phyloP scores from a whole-genome alignment of 2,888 invertebrate genomes.

The Eustalomyia histrio region DNA sequence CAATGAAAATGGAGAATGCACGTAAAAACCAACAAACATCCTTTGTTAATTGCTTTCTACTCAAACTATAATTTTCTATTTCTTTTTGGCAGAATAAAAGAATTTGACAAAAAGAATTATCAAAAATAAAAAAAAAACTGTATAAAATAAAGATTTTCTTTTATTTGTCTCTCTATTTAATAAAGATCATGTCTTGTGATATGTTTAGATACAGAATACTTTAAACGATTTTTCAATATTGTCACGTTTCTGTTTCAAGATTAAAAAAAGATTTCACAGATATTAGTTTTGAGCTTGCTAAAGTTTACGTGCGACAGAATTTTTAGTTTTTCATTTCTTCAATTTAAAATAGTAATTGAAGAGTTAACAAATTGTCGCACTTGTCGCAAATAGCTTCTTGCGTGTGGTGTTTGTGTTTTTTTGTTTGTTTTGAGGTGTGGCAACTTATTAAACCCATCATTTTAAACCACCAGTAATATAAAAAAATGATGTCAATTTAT shows the following conservation, averaged over 20 bases:
- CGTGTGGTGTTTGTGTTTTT: not conserved
- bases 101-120: conserved; percentile 9
- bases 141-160: conserved; percentile 10
- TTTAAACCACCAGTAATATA: conserved; percentile 21
- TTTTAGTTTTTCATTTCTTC: not conserved
- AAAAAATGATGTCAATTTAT: not conserved
- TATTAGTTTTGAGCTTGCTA: conserved; percentile 18
- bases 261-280: conserved; percentile 30
- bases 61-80: not conserved
- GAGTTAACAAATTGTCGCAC: conserved; percentile 46
- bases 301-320: conserved; percentile 26
- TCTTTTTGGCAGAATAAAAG: not conserved
- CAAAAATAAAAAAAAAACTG: not conserved
- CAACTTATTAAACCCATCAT: conserved; percentile 22
- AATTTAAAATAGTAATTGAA: conserved; percentile 34
- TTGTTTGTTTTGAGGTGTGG: conserved; percentile 47
- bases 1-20: conserved; percentile 11
- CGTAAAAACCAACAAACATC: not conserved
- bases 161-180: not conserved
- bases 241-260: conserved; percentile 72
- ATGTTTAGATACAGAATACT: conserved; percentile 32
- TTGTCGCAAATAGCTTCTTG: conserved; percentile 31
- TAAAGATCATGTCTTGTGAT: conserved; percentile 36
- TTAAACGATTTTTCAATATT: conserved; percentile 71
- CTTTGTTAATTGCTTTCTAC: conserved; percentile 40